phyloP scores from a whole-genome alignment of 2,113 vertebrate species.

The Coracopsis vasa region DNA sequence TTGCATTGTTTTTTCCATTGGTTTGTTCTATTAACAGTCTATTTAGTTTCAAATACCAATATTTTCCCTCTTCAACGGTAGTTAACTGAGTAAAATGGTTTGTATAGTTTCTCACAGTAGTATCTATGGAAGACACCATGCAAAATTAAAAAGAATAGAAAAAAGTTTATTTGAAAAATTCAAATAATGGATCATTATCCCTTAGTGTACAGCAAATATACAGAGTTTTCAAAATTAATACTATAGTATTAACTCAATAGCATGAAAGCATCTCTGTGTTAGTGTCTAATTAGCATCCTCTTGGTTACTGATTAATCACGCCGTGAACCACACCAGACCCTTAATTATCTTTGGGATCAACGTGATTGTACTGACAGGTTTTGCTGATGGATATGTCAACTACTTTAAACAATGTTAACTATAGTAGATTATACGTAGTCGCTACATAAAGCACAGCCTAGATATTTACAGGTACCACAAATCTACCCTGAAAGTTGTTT shows the following conservation, averaged over 20 bases:
- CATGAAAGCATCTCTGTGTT: background rate
- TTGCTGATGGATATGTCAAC: background rate
- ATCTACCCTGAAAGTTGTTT: background rate
- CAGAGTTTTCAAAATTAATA: background rate
- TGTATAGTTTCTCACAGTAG: background rate
- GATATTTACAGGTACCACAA: background rate
- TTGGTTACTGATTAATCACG: background rate
- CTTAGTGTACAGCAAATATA: background rate
- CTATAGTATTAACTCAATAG: background rate
- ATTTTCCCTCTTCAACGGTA: background rate
- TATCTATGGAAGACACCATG: background rate
- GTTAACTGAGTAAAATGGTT: background rate
- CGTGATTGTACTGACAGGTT: background rate
- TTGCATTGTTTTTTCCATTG: background rate
- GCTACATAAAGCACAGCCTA: background rate
- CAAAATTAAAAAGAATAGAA: background rate
- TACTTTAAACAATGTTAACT: background rate
- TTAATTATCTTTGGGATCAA: background rate
- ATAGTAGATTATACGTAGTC: background rate
- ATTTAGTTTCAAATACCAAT: background rate
- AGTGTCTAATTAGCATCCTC: background rate
- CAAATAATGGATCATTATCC: background rate
- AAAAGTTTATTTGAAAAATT: background rate
- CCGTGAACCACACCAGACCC: background rate
- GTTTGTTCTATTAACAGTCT: background rate